Base-by-base conservation (phyloP, 2,888 invertebrate species). In the Ornithoptera alexandrae region DNA sequence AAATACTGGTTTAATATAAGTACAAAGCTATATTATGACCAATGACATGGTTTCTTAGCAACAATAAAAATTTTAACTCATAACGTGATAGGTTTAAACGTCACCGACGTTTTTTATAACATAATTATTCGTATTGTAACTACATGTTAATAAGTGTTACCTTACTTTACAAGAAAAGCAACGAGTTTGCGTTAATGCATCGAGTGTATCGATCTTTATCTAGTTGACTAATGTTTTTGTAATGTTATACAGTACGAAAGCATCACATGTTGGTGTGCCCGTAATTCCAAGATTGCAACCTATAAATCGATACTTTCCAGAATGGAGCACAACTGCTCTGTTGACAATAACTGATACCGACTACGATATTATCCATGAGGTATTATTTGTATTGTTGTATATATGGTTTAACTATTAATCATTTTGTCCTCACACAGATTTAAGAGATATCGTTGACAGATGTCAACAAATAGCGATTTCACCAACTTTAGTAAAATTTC, bases 251-350 rank as follows among this genome's bases (percentile, higher is more conserved):
- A 82, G 83, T 69, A 75, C 77, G 24, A 79, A 76, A 22, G 76
- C 79, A 58, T 63, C 78, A 75, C 69, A 75, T 65, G 69, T 6
- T 89, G 89, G 89, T 85, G 85, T 64, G 85, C 86, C 85, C 20
- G 74, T 82, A 63, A 65, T 79, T 50, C 80, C 83, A 10, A 69
- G 72, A 10, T 71, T 82, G 53, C 79, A 78, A 68, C 79, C 83
- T 30, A 72, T 77, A 63, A 72, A 83, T 3, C 76, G 84, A n/a
- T 79, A 84, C 66, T 89, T 88, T 73, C 86, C 89, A 1, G 89
- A 88, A 70, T 91, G 90, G 89, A 89, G 87, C 71, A 81, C 84
- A 74, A 88, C 89, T 36, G 86, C 86, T 15, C 81, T 88, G 72
- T 74, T 90, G 68, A 85, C 87, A 36, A 74, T 87, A 30, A 80